phyloP scores from a whole-genome alignment of 2,113 vertebrate species.

The Dolichallabes microphthalmus region DNA sequence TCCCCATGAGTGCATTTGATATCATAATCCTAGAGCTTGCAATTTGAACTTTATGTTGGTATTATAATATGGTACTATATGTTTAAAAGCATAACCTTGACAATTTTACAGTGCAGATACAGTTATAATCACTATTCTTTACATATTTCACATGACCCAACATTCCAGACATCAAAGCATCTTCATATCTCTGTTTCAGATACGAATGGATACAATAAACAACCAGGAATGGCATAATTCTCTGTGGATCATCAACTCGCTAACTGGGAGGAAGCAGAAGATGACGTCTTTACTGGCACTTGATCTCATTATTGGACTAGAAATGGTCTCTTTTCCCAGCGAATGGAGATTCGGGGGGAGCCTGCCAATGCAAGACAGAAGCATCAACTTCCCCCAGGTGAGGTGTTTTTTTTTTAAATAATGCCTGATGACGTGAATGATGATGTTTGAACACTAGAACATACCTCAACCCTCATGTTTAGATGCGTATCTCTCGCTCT shows the following conservation, averaged over 20 bases:
- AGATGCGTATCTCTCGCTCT: too few species aligned
- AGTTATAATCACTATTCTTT: not conserved
- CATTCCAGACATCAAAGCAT: conserved; percentile 1
- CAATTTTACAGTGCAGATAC: not conserved
- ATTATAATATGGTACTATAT: not conserved
- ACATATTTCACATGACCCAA: not conserved
- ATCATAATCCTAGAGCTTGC: not conserved
- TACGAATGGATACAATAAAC: conserved; percentile 64
- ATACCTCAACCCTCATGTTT: not conserved
- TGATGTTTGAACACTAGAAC: not conserved
- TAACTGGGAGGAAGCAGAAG: conserved; percentile 37
- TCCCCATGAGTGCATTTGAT: too few species aligned
- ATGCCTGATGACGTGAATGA: not conserved
- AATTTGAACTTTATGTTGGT: not conserved
- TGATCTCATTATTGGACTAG: conserved; percentile 29
- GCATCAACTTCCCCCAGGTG: conserved; percentile 64
- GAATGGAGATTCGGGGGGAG: conserved; percentile 55
- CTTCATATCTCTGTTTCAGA: conserved; percentile 59
- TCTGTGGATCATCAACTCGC: conserved; percentile 40
- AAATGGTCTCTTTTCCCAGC: conserved; percentile 60
- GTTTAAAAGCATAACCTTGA: not conserved
- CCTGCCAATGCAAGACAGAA: conserved; percentile 48
- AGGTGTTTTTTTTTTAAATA: conserved; percentile 39
- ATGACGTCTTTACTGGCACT: conserved; percentile 51
- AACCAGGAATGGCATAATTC: conserved; percentile 45